These are phyloP conservation scores for Rhynchomys soricoides DNA, from an alignment of 2,113 vertebrate species.

Conservation along the genomic window DNA sequence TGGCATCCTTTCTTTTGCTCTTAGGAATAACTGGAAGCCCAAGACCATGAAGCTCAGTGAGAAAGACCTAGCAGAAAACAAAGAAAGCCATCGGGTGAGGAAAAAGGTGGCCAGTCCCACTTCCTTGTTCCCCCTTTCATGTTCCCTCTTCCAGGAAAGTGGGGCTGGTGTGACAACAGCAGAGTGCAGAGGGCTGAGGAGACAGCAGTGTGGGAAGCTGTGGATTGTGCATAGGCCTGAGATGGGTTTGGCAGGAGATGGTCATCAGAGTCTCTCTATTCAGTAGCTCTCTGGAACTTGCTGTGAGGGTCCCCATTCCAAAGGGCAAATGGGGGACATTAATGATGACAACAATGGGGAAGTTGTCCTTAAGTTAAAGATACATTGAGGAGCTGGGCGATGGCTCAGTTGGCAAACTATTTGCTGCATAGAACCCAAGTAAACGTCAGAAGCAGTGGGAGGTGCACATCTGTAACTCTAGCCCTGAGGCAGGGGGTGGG, in stretches of 20 bases:
- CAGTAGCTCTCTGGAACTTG: not conserved
- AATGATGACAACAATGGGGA: not conserved
- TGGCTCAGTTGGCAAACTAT: not conserved
- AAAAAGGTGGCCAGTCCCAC: constrained; percentile 82
- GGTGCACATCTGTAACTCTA: no score
- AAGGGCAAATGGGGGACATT: not conserved
- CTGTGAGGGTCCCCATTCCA: not conserved
- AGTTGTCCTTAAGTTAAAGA: not conserved
- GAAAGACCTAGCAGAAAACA: not conserved
- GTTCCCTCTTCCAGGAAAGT: not conserved
- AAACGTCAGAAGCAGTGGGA: no score
- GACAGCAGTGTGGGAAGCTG: rapidly evolving
- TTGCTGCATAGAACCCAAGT: not conserved
- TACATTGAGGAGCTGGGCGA: not conserved
- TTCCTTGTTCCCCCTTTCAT: not conserved
- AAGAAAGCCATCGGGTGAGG: not conserved
- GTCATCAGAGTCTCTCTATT: rapidly evolving
- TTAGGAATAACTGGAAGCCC: constrained; percentile 23
- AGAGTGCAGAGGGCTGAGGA: not conserved
- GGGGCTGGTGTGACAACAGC: rapidly evolving
- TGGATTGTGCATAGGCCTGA: rapidly evolving
- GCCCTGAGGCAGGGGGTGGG: not conserved
- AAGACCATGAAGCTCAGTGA: constrained; percentile 64
- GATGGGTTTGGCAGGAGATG: rapidly evolving
- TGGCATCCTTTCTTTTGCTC: not conserved